phyloP scores from a whole-genome alignment of 2,888 invertebrate genomes.

The Drosophila recens region DNA sequence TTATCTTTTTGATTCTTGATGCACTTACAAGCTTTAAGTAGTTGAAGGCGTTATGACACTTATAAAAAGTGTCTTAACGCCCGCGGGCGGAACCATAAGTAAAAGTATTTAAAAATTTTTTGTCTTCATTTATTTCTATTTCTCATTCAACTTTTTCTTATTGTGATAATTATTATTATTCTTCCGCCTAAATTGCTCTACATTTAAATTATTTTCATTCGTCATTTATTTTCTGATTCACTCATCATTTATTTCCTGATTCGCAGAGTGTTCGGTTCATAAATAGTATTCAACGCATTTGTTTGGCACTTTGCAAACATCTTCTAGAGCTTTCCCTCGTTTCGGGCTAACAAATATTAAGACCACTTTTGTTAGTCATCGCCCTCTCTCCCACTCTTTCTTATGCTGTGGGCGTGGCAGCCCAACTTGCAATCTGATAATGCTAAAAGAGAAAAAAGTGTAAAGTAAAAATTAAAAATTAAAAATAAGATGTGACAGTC shows the following conservation, averaged over 20 bases:
- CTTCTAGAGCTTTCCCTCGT: neutral
- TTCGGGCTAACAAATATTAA: neutral
- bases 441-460: neutral
- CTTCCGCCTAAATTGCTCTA: neutral
- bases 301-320: neutral
- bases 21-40: too few species aligned
- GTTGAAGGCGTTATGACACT: too few species aligned
- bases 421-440: constrained; percentile 10
- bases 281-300: neutral
- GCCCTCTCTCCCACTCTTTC: neutral
- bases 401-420: neutral
- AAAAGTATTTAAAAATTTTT: neutral
- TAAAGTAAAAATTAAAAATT: constrained; percentile 3
- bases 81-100: too few species aligned
- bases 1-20: too few species aligned
- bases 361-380: neutral
- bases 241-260: neutral
- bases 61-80: too few species aligned
- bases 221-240: neutral
- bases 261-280: neutral
- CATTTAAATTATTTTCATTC: neutral
- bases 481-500: constrained; percentile 10
- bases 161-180: neutral
- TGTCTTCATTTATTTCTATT: neutral
- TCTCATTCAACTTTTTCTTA: neutral